Conservation (phyloP, 2,888 invertebrate genomes). For the Lithophane ornitopus region DNA sequence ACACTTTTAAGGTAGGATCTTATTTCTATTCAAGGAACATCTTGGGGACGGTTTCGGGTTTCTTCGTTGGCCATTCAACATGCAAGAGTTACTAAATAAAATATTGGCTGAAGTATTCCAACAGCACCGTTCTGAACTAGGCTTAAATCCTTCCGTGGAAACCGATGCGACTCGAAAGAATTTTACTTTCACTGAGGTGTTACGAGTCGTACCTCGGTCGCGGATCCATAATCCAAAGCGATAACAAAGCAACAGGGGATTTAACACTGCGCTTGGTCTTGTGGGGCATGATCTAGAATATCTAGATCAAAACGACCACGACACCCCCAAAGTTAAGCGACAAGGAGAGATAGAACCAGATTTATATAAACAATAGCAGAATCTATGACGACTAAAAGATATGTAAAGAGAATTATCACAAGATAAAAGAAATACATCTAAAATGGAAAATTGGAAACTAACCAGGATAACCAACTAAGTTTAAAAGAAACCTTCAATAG, state of each 20-base stretch:
- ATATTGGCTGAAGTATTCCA: slow-evolving; percentile 34
- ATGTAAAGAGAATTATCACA: not conserved
- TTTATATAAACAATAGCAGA: not conserved
- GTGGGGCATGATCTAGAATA: slow-evolving; percentile 69
- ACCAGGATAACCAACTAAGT: not conserved
- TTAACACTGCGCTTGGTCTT: slow-evolving; percentile 63
- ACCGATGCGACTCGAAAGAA: slow-evolving; percentile 64
- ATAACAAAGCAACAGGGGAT: slow-evolving; percentile 67
- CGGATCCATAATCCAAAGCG: slow-evolving; percentile 64
- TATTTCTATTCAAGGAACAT: slow-evolving; percentile 56
- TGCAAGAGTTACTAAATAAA: slow-evolving; percentile 33
- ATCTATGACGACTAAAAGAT: not conserved
- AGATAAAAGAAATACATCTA: not conserved
- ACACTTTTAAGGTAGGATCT: slow-evolving; percentile 52
- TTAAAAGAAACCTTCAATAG: not conserved
- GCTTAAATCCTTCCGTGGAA: slow-evolving; percentile 55
- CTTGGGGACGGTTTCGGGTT: slow-evolving; percentile 41
- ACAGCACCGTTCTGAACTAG: slow-evolving; percentile 37
- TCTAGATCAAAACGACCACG: slow-evolving; percentile 65
- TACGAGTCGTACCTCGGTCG: slow-evolving; percentile 58
- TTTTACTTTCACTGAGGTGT: slow-evolving; percentile 77
- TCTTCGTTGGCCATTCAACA: slow-evolving; percentile 27
- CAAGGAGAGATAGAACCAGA: not conserved
- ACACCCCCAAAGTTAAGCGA: slow-evolving; percentile 25
- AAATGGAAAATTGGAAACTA: not conserved